Evolutionary conservation across 2,113 vertebrate species (phyloP).

Genomic region (Albula glossodonta): DNA sequence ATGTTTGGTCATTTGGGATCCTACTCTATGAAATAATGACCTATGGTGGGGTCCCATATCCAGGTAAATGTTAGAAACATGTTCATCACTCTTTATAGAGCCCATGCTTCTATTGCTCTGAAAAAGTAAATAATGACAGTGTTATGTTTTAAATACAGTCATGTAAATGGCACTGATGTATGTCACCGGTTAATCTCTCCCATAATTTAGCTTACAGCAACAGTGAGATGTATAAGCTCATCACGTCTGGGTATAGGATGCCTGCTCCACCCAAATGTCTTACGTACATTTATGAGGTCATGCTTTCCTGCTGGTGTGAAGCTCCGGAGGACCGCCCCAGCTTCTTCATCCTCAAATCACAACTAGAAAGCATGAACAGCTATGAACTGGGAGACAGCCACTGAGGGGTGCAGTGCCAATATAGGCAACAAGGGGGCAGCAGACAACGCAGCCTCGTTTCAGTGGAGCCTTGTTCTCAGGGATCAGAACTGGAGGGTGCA

Average conservation of each 20-base stretch:
- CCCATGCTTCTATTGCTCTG: no score
- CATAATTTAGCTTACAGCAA: conserved; percentile 60
- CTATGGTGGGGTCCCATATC: conserved; percentile 70
- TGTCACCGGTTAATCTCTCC: neutral
- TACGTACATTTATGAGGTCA: conserved; percentile 51
- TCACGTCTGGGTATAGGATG: conserved; percentile 68
- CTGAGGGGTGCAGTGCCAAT: neutral
- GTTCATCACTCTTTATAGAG: no score
- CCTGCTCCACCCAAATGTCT: conserved; percentile 63
- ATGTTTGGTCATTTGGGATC: conserved; percentile 79
- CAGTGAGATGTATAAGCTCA: conserved; percentile 54
- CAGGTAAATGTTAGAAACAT: conserved; percentile 59
- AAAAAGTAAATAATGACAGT: no score
- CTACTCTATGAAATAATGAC: conserved; percentile 79
- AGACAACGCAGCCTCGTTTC: neutral
- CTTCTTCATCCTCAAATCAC: conserved; percentile 57
- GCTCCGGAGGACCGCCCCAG: conserved; percentile 54
- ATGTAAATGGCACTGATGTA: neutral
- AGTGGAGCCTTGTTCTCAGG: neutral
- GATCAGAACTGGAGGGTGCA: neutral
- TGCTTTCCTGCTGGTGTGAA: conserved; percentile 69
- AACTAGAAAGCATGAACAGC: conserved; percentile 45
- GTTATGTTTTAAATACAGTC: neutral
- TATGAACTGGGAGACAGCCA: conserved; percentile 3
- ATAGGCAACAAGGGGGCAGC: conserved; percentile 6